Base-by-base conservation (phyloP, 2,888 invertebrate genomes). In the Phanerotoma sp. region DNA sequence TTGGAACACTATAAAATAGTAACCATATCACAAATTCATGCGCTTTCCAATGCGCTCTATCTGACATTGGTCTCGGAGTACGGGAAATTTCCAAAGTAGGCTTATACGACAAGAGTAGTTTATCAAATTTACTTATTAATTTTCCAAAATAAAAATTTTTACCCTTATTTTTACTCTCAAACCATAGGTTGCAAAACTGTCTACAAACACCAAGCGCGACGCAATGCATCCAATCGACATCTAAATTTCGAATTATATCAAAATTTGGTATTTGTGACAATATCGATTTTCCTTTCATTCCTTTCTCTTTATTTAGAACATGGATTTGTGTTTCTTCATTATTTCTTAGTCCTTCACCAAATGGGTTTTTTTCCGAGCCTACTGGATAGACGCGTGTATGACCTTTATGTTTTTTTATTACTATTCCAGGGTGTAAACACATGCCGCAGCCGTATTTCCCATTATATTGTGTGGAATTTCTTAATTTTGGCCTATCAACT, bases 191-290 rank as follows among this genome's bases (percentile, higher is more conserved):
- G 7, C 44, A 25, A 25, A 61, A 60, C 33, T 61, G 60, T 38
- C 53, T 46, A 22, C 41, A 38, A 5, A 56, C 51, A 11, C 61
- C 61, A 11, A 57, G 35, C n/a, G 56, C 45, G 20, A 54, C 49
- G 33, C 32, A 47, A 22, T 65, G 64, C 62, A 65, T 62, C 45
- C 56, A 60, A 45, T 65, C 62, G 5, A 54, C 50, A 15, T 37
- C 35, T 9, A 65, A 51, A 15, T 56, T 54, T 6, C 61, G 42
- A 5, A 57, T 53, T 11, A 63, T 60, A 47, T 65, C 41, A 46
- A 63, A 65, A 15, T 37, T 9, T 5, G 47, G 22, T 16, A 61
- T 51, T 18, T 55, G 53, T 3, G 28, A 40, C n/a, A 61, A 33
- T 11, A 37, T 28, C 6, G 57, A 44, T 16, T 42, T 47, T 16